Evolutionary conservation across 2,113 vertebrate genomes (phyloP).

Genomic region (Silurus asotus): DNA sequence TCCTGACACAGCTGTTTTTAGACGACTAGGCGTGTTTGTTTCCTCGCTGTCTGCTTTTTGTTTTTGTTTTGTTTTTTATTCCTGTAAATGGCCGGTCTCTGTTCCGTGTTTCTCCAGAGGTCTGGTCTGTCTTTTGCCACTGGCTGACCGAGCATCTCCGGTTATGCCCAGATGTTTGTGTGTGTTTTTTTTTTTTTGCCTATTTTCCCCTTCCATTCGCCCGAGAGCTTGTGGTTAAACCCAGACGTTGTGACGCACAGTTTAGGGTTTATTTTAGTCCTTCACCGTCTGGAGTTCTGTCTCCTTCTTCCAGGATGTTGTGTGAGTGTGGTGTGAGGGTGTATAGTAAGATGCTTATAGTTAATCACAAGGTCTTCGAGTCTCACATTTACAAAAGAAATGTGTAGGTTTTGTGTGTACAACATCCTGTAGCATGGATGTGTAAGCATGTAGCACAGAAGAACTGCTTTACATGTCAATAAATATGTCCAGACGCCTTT

Average conservation of each 20-base stretch:
- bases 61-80: not conserved
- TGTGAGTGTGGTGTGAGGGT: not conserved
- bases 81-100: not conserved
- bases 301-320: not conserved
- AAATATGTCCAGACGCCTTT: not conserved
- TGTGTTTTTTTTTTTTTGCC: not conserved
- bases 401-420: too few species aligned
- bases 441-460: not conserved
- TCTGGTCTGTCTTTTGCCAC: not conserved
- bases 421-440: not conserved
- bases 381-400: too few species aligned
- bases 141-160: not conserved
- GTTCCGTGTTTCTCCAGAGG: not conserved
- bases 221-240: conserved; percentile 39
- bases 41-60: not conserved
- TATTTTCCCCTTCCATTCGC: not conserved
- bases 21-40: not conserved
- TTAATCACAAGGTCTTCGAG: too few species aligned
- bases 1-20: not conserved
- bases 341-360: not conserved
- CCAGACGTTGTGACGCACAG: not conserved
- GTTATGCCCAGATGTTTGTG: conserved; percentile 27
- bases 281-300: not conserved
- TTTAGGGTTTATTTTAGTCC: not conserved
- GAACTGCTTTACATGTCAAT: not conserved